Evolutionary conservation across 2,797 vertebrate species (phyloP).

Genomic region (Amblyraja radiata): DNA sequence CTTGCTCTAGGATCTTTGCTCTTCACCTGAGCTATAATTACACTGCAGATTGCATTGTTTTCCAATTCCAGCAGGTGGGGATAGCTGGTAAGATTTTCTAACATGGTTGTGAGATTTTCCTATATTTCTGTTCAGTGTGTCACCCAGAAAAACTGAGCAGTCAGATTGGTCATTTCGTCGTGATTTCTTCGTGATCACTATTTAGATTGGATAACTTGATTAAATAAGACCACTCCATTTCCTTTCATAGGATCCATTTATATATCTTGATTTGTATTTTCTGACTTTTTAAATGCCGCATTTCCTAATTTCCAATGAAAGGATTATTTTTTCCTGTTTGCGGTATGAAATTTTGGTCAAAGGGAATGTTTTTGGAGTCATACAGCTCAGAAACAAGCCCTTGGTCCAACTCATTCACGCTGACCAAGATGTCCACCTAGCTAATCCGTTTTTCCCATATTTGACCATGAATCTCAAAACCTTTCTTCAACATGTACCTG

Average conservation of each 20-base stretch:
- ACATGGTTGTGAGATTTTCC: background rate
- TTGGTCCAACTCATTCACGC: too few species aligned
- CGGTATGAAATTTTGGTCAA: background rate
- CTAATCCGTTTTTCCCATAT: too few species aligned
- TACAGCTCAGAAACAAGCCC: too few species aligned
- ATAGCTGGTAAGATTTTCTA: background rate
- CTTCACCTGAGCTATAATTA: background rate
- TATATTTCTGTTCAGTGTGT: background rate
- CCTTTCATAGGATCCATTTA: background rate
- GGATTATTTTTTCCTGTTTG: background rate
- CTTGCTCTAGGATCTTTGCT: background rate
- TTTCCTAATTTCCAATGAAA: background rate
- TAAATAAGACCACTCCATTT: background rate
- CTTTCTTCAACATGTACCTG: too few species aligned
- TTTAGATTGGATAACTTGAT: background rate
- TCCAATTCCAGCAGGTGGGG: background rate
- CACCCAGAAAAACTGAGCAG: background rate
- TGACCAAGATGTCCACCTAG: too few species aligned
- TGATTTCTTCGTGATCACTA: background rate
- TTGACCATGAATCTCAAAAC: too few species aligned
- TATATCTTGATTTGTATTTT: background rate
- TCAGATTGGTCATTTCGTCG: background rate
- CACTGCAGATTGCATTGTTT: background rate
- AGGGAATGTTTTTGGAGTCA: background rate
- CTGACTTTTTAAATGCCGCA: background rate